Base-by-base conservation (phyloP, 2,113 vertebrate species). In the Heloderma charlesbogerti region DNA sequence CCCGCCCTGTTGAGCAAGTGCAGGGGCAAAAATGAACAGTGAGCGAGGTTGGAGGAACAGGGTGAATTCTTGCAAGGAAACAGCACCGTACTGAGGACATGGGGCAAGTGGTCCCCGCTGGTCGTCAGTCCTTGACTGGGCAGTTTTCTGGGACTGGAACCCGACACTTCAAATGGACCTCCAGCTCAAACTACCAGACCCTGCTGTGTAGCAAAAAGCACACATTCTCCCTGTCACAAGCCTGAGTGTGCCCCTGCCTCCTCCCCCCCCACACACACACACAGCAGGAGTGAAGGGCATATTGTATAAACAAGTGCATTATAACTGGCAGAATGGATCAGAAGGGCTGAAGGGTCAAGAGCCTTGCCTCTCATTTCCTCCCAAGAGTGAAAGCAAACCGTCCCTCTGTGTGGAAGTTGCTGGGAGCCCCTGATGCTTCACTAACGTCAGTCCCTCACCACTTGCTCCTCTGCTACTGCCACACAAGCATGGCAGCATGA, bases 1-100 rank as follows among this genome's bases (percentile, higher is more conserved):
- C 0, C 0, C 7, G 34, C 77, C 13, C 45, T 89, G 77, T 31
- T 54, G 34, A 10, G 60, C 79, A 89, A 83, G 91, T 67, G n/a
- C 90, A 88, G 37, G 69, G 48, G 37, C 18, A 5, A 77, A 37
- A 67, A 71, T 51, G 29, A 63, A 85, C 0, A 92, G 6, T 18
- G 45, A 72, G 90, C 31, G 69, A 57, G 40, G 48, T 25, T 83
- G 29, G 37, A 78, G 63, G 45, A 45, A 85, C 34, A 12, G n/a
- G 15, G 40, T 15, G 2, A 67, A 27, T 3, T 87, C 31, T 86
- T 78, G 22, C 48, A 51, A 20, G 16, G 25, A 89, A 86, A 51
- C 18, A 40, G 25, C 6, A 75, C 9, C 40, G 22, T 40, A 4
- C 8, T 66, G 34, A n/a, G 54, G 69, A 3, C 12, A 29, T 40